Conservation (phyloP, 2,113 vertebrate species). For the Rhinoptilus africanus region DNA sequence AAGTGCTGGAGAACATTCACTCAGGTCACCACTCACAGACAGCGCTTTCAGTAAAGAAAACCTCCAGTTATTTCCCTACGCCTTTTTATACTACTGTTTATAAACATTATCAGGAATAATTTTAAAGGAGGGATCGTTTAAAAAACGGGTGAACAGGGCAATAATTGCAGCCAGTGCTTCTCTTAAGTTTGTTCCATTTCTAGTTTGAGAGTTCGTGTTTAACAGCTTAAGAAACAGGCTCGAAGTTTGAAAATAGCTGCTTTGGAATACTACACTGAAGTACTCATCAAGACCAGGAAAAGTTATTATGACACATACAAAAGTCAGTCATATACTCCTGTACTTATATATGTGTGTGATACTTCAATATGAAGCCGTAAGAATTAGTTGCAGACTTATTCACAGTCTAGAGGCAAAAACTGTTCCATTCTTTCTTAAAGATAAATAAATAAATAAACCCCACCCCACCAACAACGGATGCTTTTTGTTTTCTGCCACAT, state of each 20-base stretch:
- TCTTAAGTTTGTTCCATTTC: neutral
- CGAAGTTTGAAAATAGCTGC: neutral
- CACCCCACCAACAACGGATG: neutral
- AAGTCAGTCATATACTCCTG: neutral
- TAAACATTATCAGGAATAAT: neutral
- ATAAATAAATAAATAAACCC: neutral
- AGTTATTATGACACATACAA: neutral
- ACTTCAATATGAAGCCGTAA: neutral
- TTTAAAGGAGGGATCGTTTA: neutral
- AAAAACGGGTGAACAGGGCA: neutral
- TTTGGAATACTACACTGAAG: neutral
- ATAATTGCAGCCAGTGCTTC: neutral
- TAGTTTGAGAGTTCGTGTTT: neutral
- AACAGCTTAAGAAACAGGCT: neutral
- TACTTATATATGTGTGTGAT: rapidly evolving
- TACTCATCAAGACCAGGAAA: neutral
- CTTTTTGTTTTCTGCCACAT: neutral
- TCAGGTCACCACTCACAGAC: neutral
- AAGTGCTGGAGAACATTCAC: neutral
- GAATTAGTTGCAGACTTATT: neutral
- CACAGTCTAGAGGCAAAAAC: neutral
- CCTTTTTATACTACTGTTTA: neutral
- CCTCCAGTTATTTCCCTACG: neutral
- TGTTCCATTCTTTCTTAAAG: neutral
- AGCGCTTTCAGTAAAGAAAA: neutral